phyloP scores from a whole-genome alignment of 92 coral and sea anemone species.

The Montipora capitata region DNA sequence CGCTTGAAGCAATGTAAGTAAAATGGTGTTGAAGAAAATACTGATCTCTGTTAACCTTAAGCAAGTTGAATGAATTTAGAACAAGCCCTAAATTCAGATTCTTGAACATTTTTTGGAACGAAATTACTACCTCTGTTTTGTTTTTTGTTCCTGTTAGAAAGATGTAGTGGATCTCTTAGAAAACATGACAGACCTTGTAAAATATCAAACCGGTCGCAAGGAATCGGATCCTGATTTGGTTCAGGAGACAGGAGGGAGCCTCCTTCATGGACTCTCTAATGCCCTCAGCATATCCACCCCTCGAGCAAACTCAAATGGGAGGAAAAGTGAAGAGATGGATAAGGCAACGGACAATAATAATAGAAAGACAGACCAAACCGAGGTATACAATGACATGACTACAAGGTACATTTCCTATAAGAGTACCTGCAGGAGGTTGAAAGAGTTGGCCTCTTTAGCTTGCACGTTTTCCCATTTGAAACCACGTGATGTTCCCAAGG shows the following conservation, averaged over 20 bases:
- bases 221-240: conserved; percentile 30
- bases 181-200: conserved; percentile 33
- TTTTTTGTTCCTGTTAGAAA: conserved; percentile 18
- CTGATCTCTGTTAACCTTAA: too few species aligned
- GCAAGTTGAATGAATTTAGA: too few species aligned
- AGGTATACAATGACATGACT: not conserved
- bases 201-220: conserved; percentile 2
- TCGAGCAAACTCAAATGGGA: conserved; percentile 30
- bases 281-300: conserved; percentile 71
- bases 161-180: conserved; percentile 39
- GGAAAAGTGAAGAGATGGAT: not conserved
- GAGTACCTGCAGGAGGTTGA: too few species aligned
- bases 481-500: too few species aligned
- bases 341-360: not conserved
- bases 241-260: conserved; percentile 33
- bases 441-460: too few species aligned
- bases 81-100: too few species aligned
- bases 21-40: too few species aligned
- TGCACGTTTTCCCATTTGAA: too few species aligned
- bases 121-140: too few species aligned
- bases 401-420: too few species aligned
- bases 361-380: not conserved
- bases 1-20: too few species aligned
- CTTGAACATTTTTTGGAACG: too few species aligned
- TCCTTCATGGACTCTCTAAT: conserved; percentile 46